A percentile compares a stretch with the other conserved stretches of the same genome.
Conservation (phyloP, 1,140 invertebrate genomes). For the Odontomachus brunneus region DNA sequence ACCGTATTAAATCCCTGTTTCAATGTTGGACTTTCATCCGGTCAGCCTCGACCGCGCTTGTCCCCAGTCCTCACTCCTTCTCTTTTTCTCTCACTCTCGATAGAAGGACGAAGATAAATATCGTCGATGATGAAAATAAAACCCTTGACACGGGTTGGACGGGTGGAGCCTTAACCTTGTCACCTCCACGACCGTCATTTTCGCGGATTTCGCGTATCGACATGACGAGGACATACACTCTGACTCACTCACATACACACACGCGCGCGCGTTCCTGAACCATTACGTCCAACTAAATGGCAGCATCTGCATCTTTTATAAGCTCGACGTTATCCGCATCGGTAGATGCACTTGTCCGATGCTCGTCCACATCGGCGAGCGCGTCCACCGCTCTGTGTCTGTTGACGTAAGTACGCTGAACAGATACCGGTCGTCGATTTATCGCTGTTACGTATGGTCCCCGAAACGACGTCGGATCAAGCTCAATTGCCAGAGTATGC, state of each 20-base stretch:
- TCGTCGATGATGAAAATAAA: slow-evolving; percentile 77
- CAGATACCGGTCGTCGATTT: slow-evolving; percentile 48
- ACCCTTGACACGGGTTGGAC: slow-evolving; percentile 75
- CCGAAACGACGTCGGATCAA: slow-evolving; percentile 45
- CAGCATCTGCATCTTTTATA: slow-evolving; percentile 63
- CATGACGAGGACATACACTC: background rate
- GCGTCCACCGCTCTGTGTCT: background rate
- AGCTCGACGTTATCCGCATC: slow-evolving; percentile 53
- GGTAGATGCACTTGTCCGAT: slow-evolving; percentile 26
- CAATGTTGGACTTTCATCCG: slow-evolving; percentile 56
- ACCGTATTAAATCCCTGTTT: slow-evolving; percentile 69
- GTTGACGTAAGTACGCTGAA: slow-evolving; percentile 22
- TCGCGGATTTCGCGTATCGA: slow-evolving; percentile 26
- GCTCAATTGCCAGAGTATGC: slow-evolving; percentile 6
- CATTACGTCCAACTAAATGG: slow-evolving; percentile 57
- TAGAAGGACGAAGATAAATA: slow-evolving; percentile 71
- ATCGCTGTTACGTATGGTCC: slow-evolving; percentile 34
- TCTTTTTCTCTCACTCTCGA: slow-evolving; percentile 33
- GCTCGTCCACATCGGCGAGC: background rate
- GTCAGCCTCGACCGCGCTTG: slow-evolving; percentile 16
- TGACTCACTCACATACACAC: too few species aligned
- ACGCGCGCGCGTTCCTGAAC: background rate
- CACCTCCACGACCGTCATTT: slow-evolving; percentile 47
- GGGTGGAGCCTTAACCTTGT: slow-evolving; percentile 56
- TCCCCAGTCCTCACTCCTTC: background rate